Evolutionary conservation across 2,113 vertebrate genomes (phyloP).

Genomic region (Uropsilus gracilis): DNA sequence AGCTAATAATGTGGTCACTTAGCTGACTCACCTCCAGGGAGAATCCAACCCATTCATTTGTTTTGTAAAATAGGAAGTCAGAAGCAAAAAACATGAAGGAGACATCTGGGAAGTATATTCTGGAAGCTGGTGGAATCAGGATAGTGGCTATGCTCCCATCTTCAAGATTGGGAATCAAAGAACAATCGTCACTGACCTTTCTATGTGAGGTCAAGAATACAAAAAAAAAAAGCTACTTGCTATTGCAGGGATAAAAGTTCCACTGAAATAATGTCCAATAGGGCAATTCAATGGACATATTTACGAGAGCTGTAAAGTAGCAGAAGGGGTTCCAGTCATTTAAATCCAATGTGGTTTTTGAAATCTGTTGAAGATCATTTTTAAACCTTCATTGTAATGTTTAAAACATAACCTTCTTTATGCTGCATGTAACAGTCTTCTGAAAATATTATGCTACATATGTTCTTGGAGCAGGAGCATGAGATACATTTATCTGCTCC

Average conservation of each 20-base stretch:
- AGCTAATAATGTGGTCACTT: not conserved
- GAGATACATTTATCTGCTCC: not conserved
- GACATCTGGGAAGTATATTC: not conserved
- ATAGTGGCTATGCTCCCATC: not conserved
- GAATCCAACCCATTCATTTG: not conserved
- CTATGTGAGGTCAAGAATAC: not conserved
- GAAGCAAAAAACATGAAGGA: not conserved
- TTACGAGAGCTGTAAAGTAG: not conserved
- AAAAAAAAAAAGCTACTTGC: not conserved
- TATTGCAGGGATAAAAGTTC: not conserved
- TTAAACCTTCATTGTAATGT: not conserved
- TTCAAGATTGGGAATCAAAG: not conserved
- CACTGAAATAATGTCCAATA: not conserved
- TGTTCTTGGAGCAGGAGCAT: not conserved
- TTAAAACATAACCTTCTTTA: conserved; percentile 47
- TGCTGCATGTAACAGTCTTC: conserved; percentile 9
- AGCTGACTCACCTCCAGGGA: not conserved
- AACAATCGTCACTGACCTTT: not conserved
- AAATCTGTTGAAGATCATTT: conserved; percentile 56
- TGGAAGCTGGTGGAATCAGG: not conserved
- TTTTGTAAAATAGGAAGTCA: not conserved
- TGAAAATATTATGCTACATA: conserved; percentile 16
- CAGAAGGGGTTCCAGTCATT: not conserved
- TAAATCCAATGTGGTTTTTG: conserved; percentile 24
- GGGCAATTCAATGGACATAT: not conserved